A percentile compares a stretch with the other conserved stretches of the same genome.
phyloP scores from a whole-genome alignment of 2,888 invertebrate genomes.

The Argyra leucocephala region DNA sequence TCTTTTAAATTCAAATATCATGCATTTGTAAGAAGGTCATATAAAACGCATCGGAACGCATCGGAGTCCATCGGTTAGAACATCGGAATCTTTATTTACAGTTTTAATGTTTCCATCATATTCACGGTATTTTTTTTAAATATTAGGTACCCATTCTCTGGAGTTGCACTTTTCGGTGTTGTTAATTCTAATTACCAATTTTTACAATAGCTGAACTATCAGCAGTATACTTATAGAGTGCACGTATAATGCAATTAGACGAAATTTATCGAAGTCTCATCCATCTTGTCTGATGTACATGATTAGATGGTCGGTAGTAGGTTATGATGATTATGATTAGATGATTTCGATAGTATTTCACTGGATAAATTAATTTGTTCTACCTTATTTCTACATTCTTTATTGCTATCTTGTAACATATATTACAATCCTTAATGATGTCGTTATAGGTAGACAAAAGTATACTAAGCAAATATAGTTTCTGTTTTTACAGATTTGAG shows the following conservation, averaged over 20 bases:
- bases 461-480: too few relatives aligned
- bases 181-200: slow-evolving; percentile 73
- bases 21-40: slow-evolving; percentile 60
- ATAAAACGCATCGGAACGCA: slow-evolving; percentile 58
- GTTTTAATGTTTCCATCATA: slow-evolving; percentile 11
- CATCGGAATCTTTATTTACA: slow-evolving; percentile 70
- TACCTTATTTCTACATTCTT: too few relatives aligned
- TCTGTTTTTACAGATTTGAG: too few relatives aligned
- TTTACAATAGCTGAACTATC: slow-evolving; percentile 69
- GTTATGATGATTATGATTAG: too few relatives aligned
- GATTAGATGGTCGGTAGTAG: slow-evolving; percentile 63
- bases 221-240: slow-evolving; percentile 54
- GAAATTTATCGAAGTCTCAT: slow-evolving; percentile 58
- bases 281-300: slow-evolving; percentile 68
- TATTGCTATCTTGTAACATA: too few relatives aligned
- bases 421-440: too few relatives aligned
- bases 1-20: slow-evolving; percentile 56
- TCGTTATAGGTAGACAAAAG: too few relatives aligned
- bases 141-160: slow-evolving; percentile 71
- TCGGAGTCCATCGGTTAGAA: too few relatives aligned
- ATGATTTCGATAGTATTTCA: slow-evolving; percentile 64
- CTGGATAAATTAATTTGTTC: slow-evolving; percentile 65
- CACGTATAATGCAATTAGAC: slow-evolving; percentile 56
- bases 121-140: slow-evolving; percentile 60
- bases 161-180: slow-evolving; percentile 60